Evolutionary conservation across 2,797 vertebrate species (phyloP), one percentile per base, ranked within the genome.

Genomic region (Valencia hispanica): DNA sequence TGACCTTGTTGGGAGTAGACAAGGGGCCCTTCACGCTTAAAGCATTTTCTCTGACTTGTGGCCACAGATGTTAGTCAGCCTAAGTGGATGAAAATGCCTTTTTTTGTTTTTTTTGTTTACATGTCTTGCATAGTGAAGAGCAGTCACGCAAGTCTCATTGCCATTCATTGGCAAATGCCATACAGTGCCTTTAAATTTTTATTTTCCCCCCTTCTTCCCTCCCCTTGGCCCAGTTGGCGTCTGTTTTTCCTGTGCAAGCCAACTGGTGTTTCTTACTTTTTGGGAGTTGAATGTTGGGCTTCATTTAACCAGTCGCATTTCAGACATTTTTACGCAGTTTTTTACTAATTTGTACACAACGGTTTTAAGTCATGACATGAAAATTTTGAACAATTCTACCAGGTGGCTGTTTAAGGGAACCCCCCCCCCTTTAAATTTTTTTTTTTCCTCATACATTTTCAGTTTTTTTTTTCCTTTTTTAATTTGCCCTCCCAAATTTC

Each of bases 221-320:
- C 72, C 84, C 85, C 78, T 88, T 15, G 80, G 94, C 94, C 96
- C 96, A 95, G 94, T 96, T 96, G 97, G 96, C 95, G 89, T 96
- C 94, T 84, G 95, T 96, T 93, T n/a, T 94, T 93, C 92, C 94
- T 95, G 94, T 94, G 91, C 95, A 95, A 95, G 96, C 96, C 96
- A 96, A 94, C 96, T 97, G 96, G 94, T 84, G 96, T 97, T 97
- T 97, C 97, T 97, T 99, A 98, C 97, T 98, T 97, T 65, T 97
- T 95, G 96, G 95, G 93, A 95, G 95, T 95, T 97, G 96, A 97
- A 96, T 94, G 96, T 97, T 96, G 96, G 96, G 96, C 97, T 98
- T 98, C 96, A 98, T 97, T 98, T 97, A 97, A 97, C 96, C 96
- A 97, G 97, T 97, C 97, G 97, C 97, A 98, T 97, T 98, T 97